These are phyloP conservation scores for Ophiodon elongatus DNA, from an alignment of 2,113 vertebrate genomes.

Conservation along the genomic window DNA sequence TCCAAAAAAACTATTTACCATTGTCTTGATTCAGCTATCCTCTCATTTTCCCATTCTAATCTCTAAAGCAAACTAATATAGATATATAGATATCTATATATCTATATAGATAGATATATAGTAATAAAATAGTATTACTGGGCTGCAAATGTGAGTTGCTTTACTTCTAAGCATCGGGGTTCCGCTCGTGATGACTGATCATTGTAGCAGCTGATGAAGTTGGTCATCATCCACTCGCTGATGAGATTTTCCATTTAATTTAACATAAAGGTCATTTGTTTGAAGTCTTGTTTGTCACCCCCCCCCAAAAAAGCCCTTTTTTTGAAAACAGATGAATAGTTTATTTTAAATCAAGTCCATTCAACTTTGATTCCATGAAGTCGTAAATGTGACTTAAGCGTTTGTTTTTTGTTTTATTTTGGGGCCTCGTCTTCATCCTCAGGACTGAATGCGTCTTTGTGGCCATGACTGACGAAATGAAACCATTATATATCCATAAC, in stretches of 20 bases:
- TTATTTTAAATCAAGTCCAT: not conserved
- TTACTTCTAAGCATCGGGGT: too few species aligned
- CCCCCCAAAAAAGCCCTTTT: too few species aligned
- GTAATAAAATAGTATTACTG: too few species aligned
- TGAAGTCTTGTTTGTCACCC: not conserved
- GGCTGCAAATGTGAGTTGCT: too few species aligned
- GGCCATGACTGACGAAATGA: not conserved
- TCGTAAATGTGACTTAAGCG: not conserved
- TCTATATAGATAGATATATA: too few species aligned
- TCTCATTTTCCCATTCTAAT: too few species aligned
- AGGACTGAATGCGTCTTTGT: not conserved
- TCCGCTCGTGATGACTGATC: too few species aligned
- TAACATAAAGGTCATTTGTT: not conserved
- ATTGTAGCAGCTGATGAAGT: too few species aligned
- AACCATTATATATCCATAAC: not conserved
- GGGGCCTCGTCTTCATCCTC: not conserved
- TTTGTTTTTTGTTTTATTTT: not conserved
- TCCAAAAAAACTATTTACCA: too few species aligned
- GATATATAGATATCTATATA: too few species aligned
- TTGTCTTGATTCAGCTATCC: too few species aligned
- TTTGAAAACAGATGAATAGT: not conserved
- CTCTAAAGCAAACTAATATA: too few species aligned
- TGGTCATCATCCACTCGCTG: not conserved
- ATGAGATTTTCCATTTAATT: not conserved
- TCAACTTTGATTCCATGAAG: not conserved